A percentile compares a stretch with the other conserved stretches of the same genome.
Conservation (phyloP, 2,797 vertebrate genomes). For the Manis pentadactyla region DNA sequence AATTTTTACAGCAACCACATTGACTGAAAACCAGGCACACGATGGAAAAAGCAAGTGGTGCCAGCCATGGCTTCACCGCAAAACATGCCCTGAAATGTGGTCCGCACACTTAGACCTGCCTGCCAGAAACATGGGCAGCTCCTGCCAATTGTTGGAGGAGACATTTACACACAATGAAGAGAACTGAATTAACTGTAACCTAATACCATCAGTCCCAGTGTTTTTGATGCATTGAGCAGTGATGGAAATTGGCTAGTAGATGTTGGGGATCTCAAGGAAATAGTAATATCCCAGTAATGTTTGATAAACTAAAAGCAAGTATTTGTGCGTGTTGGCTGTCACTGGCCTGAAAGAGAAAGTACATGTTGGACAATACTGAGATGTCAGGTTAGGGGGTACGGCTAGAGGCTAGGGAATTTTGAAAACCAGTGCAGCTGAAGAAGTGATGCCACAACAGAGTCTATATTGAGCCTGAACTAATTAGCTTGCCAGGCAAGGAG, state of each 20-base stretch:
- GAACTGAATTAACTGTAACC: background rate
- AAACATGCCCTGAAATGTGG: background rate
- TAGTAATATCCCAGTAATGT: background rate
- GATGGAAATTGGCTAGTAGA: background rate
- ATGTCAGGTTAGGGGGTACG: fast-evolving
- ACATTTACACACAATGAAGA: fast-evolving
- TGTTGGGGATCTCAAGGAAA: background rate
- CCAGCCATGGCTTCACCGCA: background rate
- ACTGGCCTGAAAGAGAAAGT: too few species aligned
- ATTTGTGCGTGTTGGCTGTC: background rate
- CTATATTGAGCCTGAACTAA: too few species aligned
- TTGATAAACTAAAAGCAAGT: background rate
- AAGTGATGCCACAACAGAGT: background rate
- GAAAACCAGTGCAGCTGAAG: background rate
- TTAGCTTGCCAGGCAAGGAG: background rate
- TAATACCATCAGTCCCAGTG: background rate
- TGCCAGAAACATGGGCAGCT: background rate
- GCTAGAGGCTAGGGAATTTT: background rate
- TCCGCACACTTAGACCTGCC: background rate
- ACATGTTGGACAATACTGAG: too few species aligned
- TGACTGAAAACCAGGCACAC: background rate
- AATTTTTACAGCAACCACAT: background rate
- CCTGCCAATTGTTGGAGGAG: background rate
- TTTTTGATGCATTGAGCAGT: background rate
- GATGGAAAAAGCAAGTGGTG: background rate